Conservation (phyloP, 2,888 invertebrate genomes). For the Ctena decussata region DNA sequence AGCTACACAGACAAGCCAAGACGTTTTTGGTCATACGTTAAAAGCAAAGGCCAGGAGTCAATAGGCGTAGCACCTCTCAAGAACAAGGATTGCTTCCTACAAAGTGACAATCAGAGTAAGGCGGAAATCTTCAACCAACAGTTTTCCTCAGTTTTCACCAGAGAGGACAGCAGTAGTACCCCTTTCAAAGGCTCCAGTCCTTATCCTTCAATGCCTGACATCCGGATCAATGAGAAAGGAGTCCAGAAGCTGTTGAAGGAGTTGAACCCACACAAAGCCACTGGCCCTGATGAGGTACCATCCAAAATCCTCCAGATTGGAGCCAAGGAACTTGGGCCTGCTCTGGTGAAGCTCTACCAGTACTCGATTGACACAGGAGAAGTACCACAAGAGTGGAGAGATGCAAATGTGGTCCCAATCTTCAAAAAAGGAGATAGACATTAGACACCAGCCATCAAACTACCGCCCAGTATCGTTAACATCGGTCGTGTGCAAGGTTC, state of each 20-base stretch:
- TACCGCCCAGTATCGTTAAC: constrained; percentile 28
- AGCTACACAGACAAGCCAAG: constrained; percentile 13
- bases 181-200: constrained; percentile 31
- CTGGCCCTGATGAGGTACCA: constrained; percentile 9
- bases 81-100: constrained; percentile 34
- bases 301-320: constrained; percentile 1
- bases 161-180: constrained; percentile 7
- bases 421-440: constrained; percentile 35
- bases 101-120: constrained; percentile 32
- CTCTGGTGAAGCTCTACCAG: constrained; percentile 8
- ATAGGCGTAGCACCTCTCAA: constrained; percentile 34
- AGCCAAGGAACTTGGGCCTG: constrained; percentile 1
- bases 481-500: constrained; percentile 18
- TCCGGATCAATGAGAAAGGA: neutral
- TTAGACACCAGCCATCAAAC: constrained; percentile 14
- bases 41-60: constrained; percentile 28
- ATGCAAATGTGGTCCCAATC: constrained; percentile 20
- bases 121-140: constrained; percentile 39
- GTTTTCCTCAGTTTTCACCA: constrained; percentile 20
- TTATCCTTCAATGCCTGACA: constrained; percentile 24
- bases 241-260: constrained; percentile 6
- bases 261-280: constrained; percentile 1
- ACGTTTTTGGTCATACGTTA: constrained; percentile 37
- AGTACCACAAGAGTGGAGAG: constrained; percentile 15
- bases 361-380: constrained; percentile 6